Percentiles rank a stretch among this genome's conserved stretches.
phyloP scores from a whole-genome alignment of 2,888 invertebrate species.

The Thereva nobilitata region DNA sequence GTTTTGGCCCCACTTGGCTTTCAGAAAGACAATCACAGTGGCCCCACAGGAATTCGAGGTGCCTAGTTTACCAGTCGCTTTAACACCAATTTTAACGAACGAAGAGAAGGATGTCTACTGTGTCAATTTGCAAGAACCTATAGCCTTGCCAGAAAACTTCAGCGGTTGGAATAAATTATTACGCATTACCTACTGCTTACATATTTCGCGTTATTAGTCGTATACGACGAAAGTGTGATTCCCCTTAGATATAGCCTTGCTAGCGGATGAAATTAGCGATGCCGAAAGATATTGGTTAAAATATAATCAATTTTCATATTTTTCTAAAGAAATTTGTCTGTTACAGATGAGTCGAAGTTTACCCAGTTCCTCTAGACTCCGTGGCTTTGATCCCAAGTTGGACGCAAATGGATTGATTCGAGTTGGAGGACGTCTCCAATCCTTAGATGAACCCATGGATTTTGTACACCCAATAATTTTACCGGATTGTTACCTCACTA shows the following conservation, averaged over 20 bases:
- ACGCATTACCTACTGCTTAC: too few relatives aligned
- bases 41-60: too few relatives aligned
- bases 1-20: too few relatives aligned
- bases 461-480: not conserved
- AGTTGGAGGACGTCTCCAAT: not conserved
- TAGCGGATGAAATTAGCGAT: not conserved
- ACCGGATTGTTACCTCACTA: not conserved
- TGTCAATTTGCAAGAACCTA: too few relatives aligned
- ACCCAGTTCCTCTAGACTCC: not conserved
- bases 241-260: not conserved
- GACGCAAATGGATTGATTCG: not conserved
- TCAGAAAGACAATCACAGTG: too few relatives aligned
- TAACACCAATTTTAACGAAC: too few relatives aligned
- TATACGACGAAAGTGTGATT: slow-evolving; percentile 4
- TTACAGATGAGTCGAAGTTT: not conserved
- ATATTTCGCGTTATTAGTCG: slow-evolving; percentile 2
- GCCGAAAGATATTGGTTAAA: slow-evolving; percentile 12
- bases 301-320: not conserved
- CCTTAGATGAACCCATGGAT: not conserved
- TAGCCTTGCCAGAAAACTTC: too few relatives aligned
- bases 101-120: too few relatives aligned
- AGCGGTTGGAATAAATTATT: too few relatives aligned
- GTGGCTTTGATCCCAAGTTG: not conserved
- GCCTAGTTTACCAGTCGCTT: too few relatives aligned
- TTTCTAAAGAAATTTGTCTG: not conserved